A percentile compares a stretch with the other conserved stretches of the same genome.
phyloP scores from a whole-genome alignment of 2,797 vertebrate genomes.

The Pipistrellus pipistrellus region DNA sequence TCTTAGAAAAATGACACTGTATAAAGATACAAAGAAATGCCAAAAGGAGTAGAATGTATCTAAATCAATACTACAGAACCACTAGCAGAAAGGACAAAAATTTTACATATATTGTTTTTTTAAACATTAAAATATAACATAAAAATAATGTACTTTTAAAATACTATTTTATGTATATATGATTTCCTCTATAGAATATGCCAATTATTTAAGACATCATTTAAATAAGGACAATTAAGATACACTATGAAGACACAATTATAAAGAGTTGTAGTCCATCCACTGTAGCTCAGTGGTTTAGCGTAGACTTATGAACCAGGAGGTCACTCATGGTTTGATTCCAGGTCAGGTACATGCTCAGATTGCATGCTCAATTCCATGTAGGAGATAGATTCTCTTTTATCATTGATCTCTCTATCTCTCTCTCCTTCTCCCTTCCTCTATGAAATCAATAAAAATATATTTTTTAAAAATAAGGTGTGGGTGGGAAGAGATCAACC shows the following conservation, averaged over 20 bases:
- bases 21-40: background rate
- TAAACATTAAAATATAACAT: slow-evolving; percentile 16
- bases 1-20: background rate
- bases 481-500: too few species aligned
- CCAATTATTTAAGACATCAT: slow-evolving; percentile 19
- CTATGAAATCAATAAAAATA: too few species aligned
- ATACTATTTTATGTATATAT: background rate
- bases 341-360: too few species aligned
- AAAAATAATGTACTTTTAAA: background rate
- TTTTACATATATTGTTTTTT: background rate
- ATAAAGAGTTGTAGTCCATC: background rate
- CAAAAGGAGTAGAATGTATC: background rate
- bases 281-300: too few species aligned
- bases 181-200: background rate
- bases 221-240: slow-evolving; percentile 54
- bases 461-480: too few species aligned
- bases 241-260: slow-evolving; percentile 20
- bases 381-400: too few species aligned
- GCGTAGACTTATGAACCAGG: too few species aligned
- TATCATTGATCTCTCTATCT: too few species aligned
- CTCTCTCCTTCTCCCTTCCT: too few species aligned
- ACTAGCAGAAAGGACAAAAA: background rate
- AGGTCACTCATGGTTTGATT: too few species aligned
- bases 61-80: background rate
- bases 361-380: too few species aligned